Evolutionary conservation across 2,113 vertebrate species (phyloP).

Genomic region (human): GRCh38 chr6:45289001-45289500

Average conservation of each 20-base stretch:
- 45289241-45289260: neutral
- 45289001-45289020: neutral
- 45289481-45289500: too few relatives aligned
- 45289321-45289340: neutral
- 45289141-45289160: neutral
- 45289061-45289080: neutral
- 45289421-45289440: neutral
- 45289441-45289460: neutral
- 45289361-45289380: neutral
- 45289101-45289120: neutral
- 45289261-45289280: neutral
- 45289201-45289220: neutral
- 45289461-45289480: too few relatives aligned
- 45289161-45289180: neutral
- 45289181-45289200: neutral
- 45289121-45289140: neutral
- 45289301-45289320: neutral
- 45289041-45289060: neutral
- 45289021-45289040: neutral
- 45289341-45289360: neutral
- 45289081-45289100: neutral
- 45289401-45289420: neutral
- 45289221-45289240: neutral
- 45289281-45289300: neutral
- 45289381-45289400: neutral